A percentile compares a stretch with the other conserved stretches of the same genome.
These are phyloP conservation scores for Eupithecia vulgata DNA, from an alignment of 2,888 invertebrate species.

Conservation along the genomic window DNA sequence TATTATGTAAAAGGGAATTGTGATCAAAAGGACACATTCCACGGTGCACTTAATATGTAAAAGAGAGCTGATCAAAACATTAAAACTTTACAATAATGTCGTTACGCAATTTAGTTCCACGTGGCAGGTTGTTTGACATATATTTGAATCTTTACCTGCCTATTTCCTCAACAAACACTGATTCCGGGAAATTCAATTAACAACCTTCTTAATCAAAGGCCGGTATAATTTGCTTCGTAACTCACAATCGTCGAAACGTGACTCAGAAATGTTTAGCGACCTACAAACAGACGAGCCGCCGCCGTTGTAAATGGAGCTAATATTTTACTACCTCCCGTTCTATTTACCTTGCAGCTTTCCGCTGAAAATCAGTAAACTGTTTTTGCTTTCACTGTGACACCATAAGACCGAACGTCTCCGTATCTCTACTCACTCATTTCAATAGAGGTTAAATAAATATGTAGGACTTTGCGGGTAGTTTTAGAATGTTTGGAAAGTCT, in stretches of 20 bases:
- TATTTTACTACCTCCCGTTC: conserved; percentile 34
- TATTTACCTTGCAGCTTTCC: conserved; percentile 27
- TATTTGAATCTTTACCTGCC: background rate
- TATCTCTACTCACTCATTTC: no score
- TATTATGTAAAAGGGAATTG: background rate
- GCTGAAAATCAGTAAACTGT: conserved; percentile 22
- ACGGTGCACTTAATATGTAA: background rate
- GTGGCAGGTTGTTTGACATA: background rate
- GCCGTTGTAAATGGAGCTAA: conserved; percentile 30
- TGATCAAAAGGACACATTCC: background rate
- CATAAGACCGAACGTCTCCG: no score
- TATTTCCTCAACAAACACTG: conserved; percentile 2
- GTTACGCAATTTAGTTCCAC: background rate
- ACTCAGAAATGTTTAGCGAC: conserved; percentile 38
- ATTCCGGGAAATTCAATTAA: conserved; percentile 17
- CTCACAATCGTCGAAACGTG: conserved; percentile 40
- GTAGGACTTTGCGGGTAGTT: no score
- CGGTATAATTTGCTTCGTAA: conserved; percentile 35
- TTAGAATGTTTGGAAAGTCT: no score
- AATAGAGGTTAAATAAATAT: no score
- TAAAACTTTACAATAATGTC: background rate
- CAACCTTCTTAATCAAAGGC: conserved; percentile 25
- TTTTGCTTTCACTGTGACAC: no score
- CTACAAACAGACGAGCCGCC: conserved; percentile 35
- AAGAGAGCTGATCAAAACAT: background rate